Percentiles rank a stretch among this genome's conserved stretches.
Conservation (phyloP, 2,888 invertebrate genomes). For the Camptogramma bilineatum region DNA sequence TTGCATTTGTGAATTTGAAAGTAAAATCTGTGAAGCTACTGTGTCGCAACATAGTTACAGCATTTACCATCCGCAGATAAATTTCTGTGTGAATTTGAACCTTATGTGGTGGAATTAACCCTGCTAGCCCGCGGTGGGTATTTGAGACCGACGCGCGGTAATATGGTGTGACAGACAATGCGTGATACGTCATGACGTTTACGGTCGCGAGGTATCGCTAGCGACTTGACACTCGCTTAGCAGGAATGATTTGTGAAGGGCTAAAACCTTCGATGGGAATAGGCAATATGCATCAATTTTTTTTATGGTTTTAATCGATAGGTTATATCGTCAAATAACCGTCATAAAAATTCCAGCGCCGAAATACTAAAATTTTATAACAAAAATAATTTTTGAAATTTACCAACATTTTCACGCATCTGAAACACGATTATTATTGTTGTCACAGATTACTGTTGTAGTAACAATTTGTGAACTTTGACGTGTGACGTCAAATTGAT, state of each 20-base stretch:
- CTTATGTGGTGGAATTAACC: conserved; percentile 49
- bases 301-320: no score
- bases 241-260: conserved; percentile 75
- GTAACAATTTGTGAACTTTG: no score
- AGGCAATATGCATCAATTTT: no score
- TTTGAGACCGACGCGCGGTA: conserved; percentile 45
- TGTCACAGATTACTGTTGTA: no score
- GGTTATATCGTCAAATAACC: no score
- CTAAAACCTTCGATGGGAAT: conserved; percentile 58
- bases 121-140: conserved; percentile 33
- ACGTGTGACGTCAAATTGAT: no score
- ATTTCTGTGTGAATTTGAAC: conserved; percentile 35
- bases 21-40: conserved; percentile 77
- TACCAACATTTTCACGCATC: no score
- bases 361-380: no score
- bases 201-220: conserved; percentile 76
- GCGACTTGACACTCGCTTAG: conserved; percentile 77
- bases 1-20: conserved; percentile 77
- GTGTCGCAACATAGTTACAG: conserved; percentile 76
- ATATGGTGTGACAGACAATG: conserved; percentile 66
- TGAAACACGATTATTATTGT: no score
- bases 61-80: conserved; percentile 19
- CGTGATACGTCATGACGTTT: conserved; percentile 79
- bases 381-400: no score
- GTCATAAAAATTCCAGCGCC: no score